Evolutionary conservation across 2,888 invertebrate genomes (phyloP), one percentile per base, ranked within the genome.

Genomic region (Chalcis sispes): DNA sequence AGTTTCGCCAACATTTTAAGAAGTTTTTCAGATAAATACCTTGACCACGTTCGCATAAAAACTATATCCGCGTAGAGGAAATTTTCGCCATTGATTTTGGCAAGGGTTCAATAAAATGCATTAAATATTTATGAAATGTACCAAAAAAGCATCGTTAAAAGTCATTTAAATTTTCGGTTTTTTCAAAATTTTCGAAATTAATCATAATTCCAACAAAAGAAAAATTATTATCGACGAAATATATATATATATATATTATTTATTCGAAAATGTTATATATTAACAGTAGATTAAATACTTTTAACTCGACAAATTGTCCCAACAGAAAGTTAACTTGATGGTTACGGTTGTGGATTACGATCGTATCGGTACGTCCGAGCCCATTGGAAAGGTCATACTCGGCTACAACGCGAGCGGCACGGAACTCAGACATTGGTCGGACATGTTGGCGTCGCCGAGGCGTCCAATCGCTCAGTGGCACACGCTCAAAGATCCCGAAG

Each of bases 401-500:
- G 99, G 99, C 71, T 98, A 98, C 91, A 98, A 97, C 90, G 98
- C 98, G 85, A 96, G 96, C 79, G 99, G 99, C 82, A 98, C 99
- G 42, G 99, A 99, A 90, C 91, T 99, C 80, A 95, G 99, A 85
- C 99, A 99, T 91, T 99, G 99, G 99, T 98, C 98, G 81, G 99
- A 99, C 90, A 99, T 99, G 99, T 91, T 99, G 90, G 99, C 99
- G 85, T 98, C 98, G 84, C 99, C 99, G 56, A 93, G 99, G 86
- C 94, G 99, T 89, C 99, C 99, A 78, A 99, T 99, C 86, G 99
- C 99, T 84, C 99, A 99, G 90, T 99, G 99, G 99, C 99, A 99
- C 89, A 98, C 99, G 81, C 94, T 99, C 82, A 98, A 98, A 90
- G 98, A 98, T 90, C 95, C 98, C 83, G 96, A 99, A 89, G 98